Conservation (phyloP, 2,113 vertebrate species). For the Lonchura striata region DNA sequence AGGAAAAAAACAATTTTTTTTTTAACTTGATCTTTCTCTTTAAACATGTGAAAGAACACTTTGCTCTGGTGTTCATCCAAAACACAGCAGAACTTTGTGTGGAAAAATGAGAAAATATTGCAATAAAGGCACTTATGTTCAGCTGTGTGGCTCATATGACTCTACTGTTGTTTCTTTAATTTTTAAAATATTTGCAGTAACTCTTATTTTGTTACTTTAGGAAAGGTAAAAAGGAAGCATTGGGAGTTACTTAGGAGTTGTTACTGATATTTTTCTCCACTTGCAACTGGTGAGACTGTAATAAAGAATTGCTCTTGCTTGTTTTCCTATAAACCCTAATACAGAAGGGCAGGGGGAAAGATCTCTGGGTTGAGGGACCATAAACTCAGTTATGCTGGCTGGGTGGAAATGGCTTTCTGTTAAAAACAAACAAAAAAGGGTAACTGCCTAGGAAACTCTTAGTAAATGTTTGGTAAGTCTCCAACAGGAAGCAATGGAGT, state of each 20-base stretch:
- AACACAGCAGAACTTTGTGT: background rate
- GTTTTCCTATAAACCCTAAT: background rate
- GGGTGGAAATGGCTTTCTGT: background rate
- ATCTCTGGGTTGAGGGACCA: background rate
- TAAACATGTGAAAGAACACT: background rate
- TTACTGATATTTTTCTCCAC: background rate
- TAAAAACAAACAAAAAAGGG: background rate
- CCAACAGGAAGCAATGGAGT: background rate
- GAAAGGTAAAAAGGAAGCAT: background rate
- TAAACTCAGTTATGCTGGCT: background rate
- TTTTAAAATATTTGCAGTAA: background rate
- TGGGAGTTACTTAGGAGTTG: background rate
- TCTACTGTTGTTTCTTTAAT: background rate
- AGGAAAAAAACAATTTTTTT: background rate
- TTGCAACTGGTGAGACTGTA: background rate
- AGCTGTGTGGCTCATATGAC: background rate
- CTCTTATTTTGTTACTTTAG: background rate
- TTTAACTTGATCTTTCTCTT: background rate
- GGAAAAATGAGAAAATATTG: background rate
- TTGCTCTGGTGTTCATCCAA: background rate
- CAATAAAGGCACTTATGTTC: background rate
- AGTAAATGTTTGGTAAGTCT: background rate
- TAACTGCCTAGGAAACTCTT: background rate
- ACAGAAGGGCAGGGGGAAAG: background rate
- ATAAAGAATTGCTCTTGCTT: background rate